Percentiles rank a stretch among this genome's conserved stretches.
phyloP scores from a whole-genome alignment of 1,140 invertebrate genomes.

The Trachymyrmex septentrionalis region DNA sequence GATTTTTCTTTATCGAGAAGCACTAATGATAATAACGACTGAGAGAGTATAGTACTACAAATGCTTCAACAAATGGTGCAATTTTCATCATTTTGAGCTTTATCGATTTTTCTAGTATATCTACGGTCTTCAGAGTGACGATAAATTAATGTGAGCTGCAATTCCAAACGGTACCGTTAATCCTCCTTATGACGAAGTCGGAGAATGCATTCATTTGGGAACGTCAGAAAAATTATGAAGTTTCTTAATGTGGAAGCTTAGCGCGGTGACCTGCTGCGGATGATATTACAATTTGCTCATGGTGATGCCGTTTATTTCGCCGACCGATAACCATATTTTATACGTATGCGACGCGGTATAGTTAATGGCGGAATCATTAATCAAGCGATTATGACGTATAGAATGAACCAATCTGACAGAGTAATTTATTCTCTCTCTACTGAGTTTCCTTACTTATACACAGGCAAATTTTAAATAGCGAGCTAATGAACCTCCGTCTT shows the following conservation, averaged over 20 bases:
- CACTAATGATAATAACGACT: constrained; percentile 21
- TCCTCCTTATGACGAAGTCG: constrained; percentile 68
- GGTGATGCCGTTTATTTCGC: constrained; percentile 48
- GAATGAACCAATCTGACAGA: constrained; percentile 55
- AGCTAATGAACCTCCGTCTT: constrained; percentile 44
- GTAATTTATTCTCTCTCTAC: constrained; percentile 39
- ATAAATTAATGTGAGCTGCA: constrained; percentile 67
- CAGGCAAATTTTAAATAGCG: constrained; percentile 49
- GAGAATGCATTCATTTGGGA: constrained; percentile 66
- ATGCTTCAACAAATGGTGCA: not conserved
- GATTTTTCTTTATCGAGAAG: not conserved
- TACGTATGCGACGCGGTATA: constrained; percentile 49
- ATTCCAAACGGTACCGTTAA: constrained; percentile 67
- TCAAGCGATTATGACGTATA: constrained; percentile 49
- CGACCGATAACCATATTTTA: constrained; percentile 52
- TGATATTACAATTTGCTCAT: constrained; percentile 45
- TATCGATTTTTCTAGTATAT: constrained; percentile 34
- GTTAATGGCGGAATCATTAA: constrained; percentile 49
- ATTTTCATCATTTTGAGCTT: constrained; percentile 16
- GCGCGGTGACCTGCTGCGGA: constrained; percentile 30
- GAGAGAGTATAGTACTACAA: not conserved
- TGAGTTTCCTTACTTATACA: constrained; percentile 26
- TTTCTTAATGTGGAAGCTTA: constrained; percentile 52
- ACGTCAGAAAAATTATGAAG: constrained; percentile 65
- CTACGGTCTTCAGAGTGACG: constrained; percentile 30